These are phyloP conservation scores for Prionace glauca DNA, from an alignment of 2,797 vertebrate species.

Conservation along the genomic window DNA sequence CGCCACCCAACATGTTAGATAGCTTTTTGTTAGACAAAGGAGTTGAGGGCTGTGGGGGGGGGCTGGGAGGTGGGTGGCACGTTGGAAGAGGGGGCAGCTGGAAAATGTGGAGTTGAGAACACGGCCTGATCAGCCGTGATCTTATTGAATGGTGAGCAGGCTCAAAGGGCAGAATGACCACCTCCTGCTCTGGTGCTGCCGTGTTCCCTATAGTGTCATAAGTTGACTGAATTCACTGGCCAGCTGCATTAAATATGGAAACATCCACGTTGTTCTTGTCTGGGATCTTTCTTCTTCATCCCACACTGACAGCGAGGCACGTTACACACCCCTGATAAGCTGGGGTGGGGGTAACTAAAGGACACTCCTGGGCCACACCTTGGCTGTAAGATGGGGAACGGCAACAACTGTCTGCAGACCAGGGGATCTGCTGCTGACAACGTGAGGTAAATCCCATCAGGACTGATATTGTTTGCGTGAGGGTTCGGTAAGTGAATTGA, in stretches of 20 bases:
- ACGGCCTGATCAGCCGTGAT: no score
- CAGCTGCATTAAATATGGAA: neutral
- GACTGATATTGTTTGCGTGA: neutral
- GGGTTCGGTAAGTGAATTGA: neutral
- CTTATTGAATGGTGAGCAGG: no score
- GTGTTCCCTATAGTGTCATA: neutral
- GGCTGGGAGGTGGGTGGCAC: no score
- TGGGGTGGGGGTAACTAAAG: neutral
- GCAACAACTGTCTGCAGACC: neutral
- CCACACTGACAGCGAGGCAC: neutral
- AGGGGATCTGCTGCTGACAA: neutral
- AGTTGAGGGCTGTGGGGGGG: no score
- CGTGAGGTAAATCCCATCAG: neutral
- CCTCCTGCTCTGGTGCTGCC: no score
- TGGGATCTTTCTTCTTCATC: neutral
- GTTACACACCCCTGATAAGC: neutral
- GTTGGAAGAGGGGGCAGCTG: no score
- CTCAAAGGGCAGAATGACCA: no score
- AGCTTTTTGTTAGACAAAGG: no score
- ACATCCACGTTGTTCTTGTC: neutral
- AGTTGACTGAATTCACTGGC: neutral
- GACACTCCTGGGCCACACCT: no score
- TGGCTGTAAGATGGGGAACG: neutral
- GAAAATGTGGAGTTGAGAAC: no score
- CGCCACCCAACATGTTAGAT: no score